phyloP scores from a whole-genome alignment of 1,140 invertebrate species.

The Euschistus heros region DNA sequence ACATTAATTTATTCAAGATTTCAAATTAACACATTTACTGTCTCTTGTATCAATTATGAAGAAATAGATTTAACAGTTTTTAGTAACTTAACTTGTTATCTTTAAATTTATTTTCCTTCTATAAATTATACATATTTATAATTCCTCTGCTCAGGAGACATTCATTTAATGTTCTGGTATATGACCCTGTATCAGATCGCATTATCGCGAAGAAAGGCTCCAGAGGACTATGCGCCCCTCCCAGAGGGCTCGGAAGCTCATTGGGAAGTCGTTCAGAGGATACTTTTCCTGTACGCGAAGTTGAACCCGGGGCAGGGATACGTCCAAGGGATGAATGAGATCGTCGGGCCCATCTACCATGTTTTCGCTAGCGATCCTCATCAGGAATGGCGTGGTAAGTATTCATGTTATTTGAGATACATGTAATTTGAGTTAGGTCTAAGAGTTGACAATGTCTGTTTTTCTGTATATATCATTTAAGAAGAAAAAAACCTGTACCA shows the following conservation, averaged over 20 bases:
- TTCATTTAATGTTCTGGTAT: too few species aligned
- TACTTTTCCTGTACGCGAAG: conserved; percentile 95
- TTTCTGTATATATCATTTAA: too few species aligned
- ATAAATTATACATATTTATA: neutral
- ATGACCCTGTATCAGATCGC: conserved; percentile 40
- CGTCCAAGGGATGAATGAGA: conserved; percentile 99
- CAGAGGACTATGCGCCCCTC: conserved; percentile 69
- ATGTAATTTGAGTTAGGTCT: too few species aligned
- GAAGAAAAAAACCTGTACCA: too few species aligned
- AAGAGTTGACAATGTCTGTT: too few species aligned
- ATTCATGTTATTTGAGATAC: too few species aligned
- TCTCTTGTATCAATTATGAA: neutral
- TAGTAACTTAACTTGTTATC: neutral
- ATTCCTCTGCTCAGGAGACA: neutral
- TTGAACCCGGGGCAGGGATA: conserved; percentile 96
- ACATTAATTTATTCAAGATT: too few species aligned
- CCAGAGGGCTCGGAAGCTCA: conserved; percentile 76
- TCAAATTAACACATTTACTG: too few species aligned
- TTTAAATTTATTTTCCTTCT: neutral
- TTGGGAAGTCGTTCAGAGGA: conserved; percentile 94
- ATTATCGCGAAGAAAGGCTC: conserved; percentile 50
- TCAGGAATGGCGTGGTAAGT: conserved; percentile 64
- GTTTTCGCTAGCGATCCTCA: conserved; percentile 86
- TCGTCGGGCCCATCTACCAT: conserved; percentile 96
- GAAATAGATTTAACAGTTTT: neutral